These are phyloP conservation scores for Tinamus guttatus DNA, from an alignment of 2,113 vertebrate species.

Conservation along the genomic window DNA sequence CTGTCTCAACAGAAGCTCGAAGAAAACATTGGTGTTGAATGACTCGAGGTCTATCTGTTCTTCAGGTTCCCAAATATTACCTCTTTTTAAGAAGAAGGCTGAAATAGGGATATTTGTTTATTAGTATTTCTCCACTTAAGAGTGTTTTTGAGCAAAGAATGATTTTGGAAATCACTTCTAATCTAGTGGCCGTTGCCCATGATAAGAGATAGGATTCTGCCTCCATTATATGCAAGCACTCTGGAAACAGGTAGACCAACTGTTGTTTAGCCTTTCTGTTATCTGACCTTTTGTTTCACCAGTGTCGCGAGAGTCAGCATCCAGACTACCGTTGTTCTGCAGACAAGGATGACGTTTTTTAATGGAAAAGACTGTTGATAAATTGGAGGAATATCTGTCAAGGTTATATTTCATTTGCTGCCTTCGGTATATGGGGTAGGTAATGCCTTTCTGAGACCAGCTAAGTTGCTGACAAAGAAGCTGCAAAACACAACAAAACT, in stretches of 20 bases:
- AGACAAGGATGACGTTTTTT: constrained; percentile 73
- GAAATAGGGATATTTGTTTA: neutral
- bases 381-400: constrained; percentile 83
- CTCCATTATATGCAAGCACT: neutral
- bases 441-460: constrained; percentile 77
- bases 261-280: neutral
- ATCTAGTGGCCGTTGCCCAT: fast-evolving
- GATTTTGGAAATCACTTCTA: fast-evolving
- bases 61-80: constrained; percentile 83
- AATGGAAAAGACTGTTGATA: constrained; percentile 65
- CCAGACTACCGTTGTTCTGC: neutral
- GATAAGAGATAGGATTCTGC: neutral
- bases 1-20: constrained; percentile 84
- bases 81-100: neutral
- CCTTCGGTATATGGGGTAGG: constrained; percentile 75
- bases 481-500: constrained; percentile 38
- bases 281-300: constrained; percentile 22
- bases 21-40: constrained; percentile 88
- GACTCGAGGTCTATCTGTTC: constrained; percentile 87
- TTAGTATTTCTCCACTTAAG: neutral
- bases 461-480: constrained; percentile 80
- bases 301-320: neutral
- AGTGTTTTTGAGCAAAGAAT: neutral
- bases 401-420: constrained; percentile 83
- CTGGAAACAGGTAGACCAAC: neutral